Base-by-base conservation (phyloP, 1,140 invertebrate genomes). In the Latrodectus geometricus region DNA sequence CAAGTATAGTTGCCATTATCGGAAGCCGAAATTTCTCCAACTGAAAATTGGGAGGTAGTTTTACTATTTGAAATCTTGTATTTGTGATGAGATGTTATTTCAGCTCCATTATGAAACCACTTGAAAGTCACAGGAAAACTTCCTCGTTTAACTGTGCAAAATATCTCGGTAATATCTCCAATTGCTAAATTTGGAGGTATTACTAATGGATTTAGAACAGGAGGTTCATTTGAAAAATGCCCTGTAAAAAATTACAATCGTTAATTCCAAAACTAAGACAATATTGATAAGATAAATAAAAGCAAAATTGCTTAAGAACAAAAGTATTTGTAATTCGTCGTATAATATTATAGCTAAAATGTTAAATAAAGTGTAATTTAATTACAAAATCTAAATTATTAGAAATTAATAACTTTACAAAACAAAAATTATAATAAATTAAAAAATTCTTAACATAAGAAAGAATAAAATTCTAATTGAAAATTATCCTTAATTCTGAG, bases 1-100 rank as follows among this genome's bases (percentile, higher is more conserved):
- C 90, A 90, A 3, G 90, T 90, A 79, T 90, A 90, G 72, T 89
- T 88, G 4, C 90, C 90, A 48, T 88, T 88, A 66, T 90, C 76
- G 23, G 21, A 8, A 11, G 76, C 68, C 61, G 66, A 61, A 8
- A 86, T 76, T 68, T 82, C 69, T 20, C 79, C 78, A 20, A 87
- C 23, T 9, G 49, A 80, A 9, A 80, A 54, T 12, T 80, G 66
- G 4, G 78, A 70, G 12, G 65, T 80, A 49, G 69, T 74, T 74
- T 82, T 74, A 7, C 69, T 49, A 20, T 65, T 82, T 35, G 54
- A 61, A 48, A 80, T 80, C 12, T 70, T 80, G 48, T 80, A 80
- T 65, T 72, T 72, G n/a, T 73, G 80, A 48, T 82, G 80, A 20
- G 69, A 56, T 11, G 11, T 50, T 14, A 74, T 56, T 20, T 82